A percentile compares a stretch with the other conserved stretches of the same genome.
These are phyloP conservation scores for Brachymystax lenok DNA, from an alignment of 2,797 vertebrate genomes.

Conservation along the genomic window DNA sequence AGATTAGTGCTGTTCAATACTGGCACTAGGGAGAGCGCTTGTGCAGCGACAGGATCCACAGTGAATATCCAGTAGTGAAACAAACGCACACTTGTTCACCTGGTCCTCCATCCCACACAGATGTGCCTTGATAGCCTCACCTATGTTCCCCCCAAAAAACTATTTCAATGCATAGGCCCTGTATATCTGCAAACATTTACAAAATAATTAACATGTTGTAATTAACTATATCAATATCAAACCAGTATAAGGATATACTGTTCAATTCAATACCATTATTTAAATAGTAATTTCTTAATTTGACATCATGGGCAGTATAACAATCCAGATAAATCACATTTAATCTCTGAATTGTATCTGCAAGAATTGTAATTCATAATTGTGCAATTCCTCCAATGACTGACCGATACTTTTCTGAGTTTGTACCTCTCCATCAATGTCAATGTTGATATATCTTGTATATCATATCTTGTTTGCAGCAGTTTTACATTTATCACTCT, in stretches of 20 bases:
- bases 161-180: background rate
- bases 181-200: background rate
- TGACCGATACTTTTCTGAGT: background rate
- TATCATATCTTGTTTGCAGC: background rate
- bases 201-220: background rate
- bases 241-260: background rate
- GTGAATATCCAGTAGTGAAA: constrained; percentile 49
- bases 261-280: background rate
- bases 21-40: background rate
- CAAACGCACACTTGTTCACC: constrained; percentile 64
- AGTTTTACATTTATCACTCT: background rate
- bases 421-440: background rate
- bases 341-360: background rate
- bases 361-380: background rate
- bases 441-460: background rate
- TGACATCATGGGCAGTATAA: background rate
- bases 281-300: background rate
- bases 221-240: background rate
- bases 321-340: background rate
- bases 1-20: background rate
- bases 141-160: constrained; percentile 21
- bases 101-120: constrained; percentile 62
- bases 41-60: background rate
- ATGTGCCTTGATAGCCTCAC: constrained; percentile 61
- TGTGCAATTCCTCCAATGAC: background rate